Base-by-base conservation (phyloP, 2,888 invertebrate genomes). In the Cylloceria caligata region DNA sequence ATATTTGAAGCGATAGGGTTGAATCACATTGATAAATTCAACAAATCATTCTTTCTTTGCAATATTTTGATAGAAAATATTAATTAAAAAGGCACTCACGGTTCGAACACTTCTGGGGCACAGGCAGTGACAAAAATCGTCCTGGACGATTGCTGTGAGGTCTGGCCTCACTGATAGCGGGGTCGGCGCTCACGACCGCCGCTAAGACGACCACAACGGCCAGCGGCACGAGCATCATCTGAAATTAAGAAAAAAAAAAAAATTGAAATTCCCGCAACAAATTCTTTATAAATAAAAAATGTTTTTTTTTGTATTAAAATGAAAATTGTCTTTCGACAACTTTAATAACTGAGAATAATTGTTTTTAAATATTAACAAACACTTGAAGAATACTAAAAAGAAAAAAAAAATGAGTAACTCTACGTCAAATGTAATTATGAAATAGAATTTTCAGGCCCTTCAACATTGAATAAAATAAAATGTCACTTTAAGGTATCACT, bases 91-190 rank as follows among this genome's bases (percentile, higher is more conserved):
- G n/a, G n/a, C 83, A 97, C 97, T 97, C 94, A 97, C 97, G 95
- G 93, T 94, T 96, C 84, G 97, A 95, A 93, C 97, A 97, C 94
- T 97, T 97, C 91, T 96, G 95, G 83, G 97, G 95, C 83, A 95
- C 94, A 60, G 97, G 97, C 87, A 97, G 94, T 67, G 97, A 96
- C 85, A 97, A 94, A 94, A 97, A 97, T 89, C 97, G 94, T 90
- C 97, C 97, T 13, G 97, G 97, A 91, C 96, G 95, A 89, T 95
- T 95, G 81, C 95, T 94, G 90, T 96, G 96, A 85, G 96, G 96
- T 87, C 94, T 93, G 83, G 93, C 94, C 93, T 94, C 94, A 85
- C 93, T 94, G 89, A 94, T 94, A 72, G 94, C 94, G 73, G 94
- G 94, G 76, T 92, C 89, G 67, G 88, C 90, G 86, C 94, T 94